Percentiles rank a stretch among this genome's conserved stretches.
These are phyloP conservation scores for Solenodon paradoxus DNA, from an alignment of 2,113 vertebrate species.

Conservation along the genomic window DNA sequence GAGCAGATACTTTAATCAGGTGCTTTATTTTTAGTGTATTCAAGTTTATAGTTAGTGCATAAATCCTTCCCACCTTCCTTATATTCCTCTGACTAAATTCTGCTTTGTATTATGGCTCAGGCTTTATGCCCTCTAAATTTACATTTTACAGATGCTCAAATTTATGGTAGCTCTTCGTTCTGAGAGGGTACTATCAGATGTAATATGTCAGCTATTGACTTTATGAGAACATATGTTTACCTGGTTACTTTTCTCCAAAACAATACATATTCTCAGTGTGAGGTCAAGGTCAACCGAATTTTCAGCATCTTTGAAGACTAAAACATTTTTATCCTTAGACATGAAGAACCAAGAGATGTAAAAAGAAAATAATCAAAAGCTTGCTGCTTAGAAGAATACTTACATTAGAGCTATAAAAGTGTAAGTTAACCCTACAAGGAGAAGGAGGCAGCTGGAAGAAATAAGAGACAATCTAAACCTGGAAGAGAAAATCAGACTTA, in stretches of 20 bases:
- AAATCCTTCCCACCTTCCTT: conserved; percentile 24
- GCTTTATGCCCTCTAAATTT: conserved; percentile 41
- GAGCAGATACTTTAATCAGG: conserved; percentile 40
- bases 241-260: conserved; percentile 50
- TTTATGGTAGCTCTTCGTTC: conserved; percentile 57
- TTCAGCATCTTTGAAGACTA: conserved; percentile 35
- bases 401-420: neutral
- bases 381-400: neutral
- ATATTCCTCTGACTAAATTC: neutral
- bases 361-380: neutral
- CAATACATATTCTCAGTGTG: neutral
- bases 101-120: conserved; percentile 37
- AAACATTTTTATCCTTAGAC: conserved; percentile 5
- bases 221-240: conserved; percentile 65
- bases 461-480: neutral
- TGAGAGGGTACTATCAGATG: conserved; percentile 54
- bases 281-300: conserved; percentile 31
- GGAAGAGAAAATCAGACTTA: neutral
- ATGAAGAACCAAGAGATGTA: neutral
- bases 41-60: conserved; percentile 48
- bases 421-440: neutral
- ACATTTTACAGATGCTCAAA: conserved; percentile 35
- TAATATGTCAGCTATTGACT: conserved; percentile 51
- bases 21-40: conserved; percentile 53
- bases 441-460: neutral